Conservation (phyloP, 1,140 invertebrate species). For the Drosophila mojavensis region DNA sequence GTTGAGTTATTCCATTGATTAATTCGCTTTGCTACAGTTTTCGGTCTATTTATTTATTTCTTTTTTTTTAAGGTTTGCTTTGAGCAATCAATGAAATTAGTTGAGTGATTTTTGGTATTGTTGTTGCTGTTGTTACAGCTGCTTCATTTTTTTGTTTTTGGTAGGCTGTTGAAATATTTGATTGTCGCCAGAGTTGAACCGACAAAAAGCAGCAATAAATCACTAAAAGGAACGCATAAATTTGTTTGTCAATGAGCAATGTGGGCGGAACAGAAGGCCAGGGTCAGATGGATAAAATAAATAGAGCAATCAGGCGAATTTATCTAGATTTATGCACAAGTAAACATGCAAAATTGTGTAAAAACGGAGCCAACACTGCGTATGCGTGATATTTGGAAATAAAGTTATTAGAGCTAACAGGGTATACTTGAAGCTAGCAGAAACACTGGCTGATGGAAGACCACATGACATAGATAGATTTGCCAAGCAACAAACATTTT, state of each 20-base stretch:
- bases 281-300: conserved; percentile 41
- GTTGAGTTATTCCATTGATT: conserved; percentile 56
- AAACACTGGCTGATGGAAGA: not conserved
- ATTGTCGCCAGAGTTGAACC: conserved; percentile 48
- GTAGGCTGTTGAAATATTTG: conserved; percentile 56
- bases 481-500: no score
- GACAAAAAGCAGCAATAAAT: conserved; percentile 41
- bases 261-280: conserved; percentile 51
- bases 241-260: conserved; percentile 27
- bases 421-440: not conserved
- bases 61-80: conserved; percentile 21
- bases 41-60: conserved; percentile 2
- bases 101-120: conserved; percentile 42
- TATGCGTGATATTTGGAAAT: not conserved
- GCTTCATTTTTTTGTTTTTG: conserved; percentile 8
- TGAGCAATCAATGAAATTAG: conserved; percentile 50
- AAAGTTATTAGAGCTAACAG: no score
- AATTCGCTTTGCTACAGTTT: conserved; percentile 53
- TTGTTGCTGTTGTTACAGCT: conserved; percentile 33
- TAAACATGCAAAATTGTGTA: not conserved
- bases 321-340: not conserved
- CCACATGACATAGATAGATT: not conserved
- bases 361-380: not conserved
- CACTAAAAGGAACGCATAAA: conserved; percentile 50
- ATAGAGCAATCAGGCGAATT: conserved; percentile 7